These are phyloP conservation scores for Neomicropteryx cornuta DNA, from an alignment of 1,140 invertebrate genomes.

Conservation along the genomic window DNA sequence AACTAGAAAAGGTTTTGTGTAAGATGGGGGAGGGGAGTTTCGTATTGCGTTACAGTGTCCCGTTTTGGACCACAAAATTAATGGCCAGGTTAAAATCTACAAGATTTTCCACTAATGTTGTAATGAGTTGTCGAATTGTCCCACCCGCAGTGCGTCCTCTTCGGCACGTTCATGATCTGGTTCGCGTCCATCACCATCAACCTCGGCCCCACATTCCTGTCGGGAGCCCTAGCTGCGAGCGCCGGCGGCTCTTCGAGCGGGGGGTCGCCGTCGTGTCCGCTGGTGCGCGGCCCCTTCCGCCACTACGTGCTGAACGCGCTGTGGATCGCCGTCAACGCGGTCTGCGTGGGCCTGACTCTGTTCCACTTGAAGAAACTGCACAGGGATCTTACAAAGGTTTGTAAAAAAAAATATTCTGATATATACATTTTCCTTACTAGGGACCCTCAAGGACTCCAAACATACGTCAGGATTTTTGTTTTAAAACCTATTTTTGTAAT, in stretches of 20 bases:
- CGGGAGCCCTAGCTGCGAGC: constrained; percentile 74
- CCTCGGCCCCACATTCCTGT: constrained; percentile 80
- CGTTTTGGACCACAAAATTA: too few species aligned
- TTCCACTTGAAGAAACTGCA: constrained; percentile 78
- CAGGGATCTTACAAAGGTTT: constrained; percentile 65
- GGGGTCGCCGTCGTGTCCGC: constrained; percentile 68
- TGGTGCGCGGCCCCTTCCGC: constrained; percentile 67
- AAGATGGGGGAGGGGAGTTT: too few species aligned
- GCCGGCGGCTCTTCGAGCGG: constrained; percentile 50
- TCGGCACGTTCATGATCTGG: constrained; percentile 90
- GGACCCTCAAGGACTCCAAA: too few species aligned
- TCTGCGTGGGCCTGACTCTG: constrained; percentile 75
- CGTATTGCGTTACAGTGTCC: too few species aligned
- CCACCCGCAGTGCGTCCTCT: constrained; percentile 65
- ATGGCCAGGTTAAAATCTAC: too few species aligned
- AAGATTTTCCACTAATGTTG: too few species aligned
- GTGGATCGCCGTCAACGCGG: constrained; percentile 81
- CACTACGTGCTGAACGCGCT: constrained; percentile 84
- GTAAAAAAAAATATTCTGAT: too few species aligned
- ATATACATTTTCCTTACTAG: too few species aligned
- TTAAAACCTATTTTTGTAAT: too few species aligned
- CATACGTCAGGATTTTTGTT: too few species aligned
- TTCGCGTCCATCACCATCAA: constrained; percentile 84
- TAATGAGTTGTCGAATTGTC: too few species aligned
- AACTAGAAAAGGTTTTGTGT: too few species aligned